Base-by-base conservation (phyloP, 2,797 vertebrate species). In the Ctenosaura bakeri region DNA sequence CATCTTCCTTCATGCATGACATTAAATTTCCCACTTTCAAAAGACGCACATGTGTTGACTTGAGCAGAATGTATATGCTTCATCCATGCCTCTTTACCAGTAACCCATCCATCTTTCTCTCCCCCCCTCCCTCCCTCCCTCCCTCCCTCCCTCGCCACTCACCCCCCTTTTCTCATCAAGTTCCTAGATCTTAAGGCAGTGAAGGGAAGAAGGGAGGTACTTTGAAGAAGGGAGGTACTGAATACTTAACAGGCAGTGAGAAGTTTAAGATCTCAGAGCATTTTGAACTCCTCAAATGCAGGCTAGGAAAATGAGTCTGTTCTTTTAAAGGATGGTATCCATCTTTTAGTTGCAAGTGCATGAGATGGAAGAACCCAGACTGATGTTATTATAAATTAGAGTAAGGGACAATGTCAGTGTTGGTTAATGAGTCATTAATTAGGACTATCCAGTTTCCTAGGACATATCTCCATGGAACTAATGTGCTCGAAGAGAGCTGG, bases 351-450 rank as follows among this genome's bases (percentile, higher is more conserved):
- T 50, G 42, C 73, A 22, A 38, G 71, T 7, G 59, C 76, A 50
- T 35, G 42, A 42, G 83, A 69, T 3, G 16, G 32, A 24, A 78
- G 35, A 76, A 71, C 81, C 59, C 2, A 79, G 91, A 90, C 91
- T 66, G 90, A 91, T 93, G 88, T 92, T 88, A 92, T n/a, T n/a
- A 92, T 94, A 94, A 94, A 90, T 92, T 85, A 92, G 94, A 92
- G 82, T 69, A 77, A 92, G 92, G 88, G 50, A 77, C 85, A 62
- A 42, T 38, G 64, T 94, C 94, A 94, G 90, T 95, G 93, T 96
- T 91, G 87, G 85, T 96, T 96, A 95, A 93, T 89, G 95, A 96
- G 92, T 93, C 56, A 69, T 97, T 97, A 95, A 96, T 97, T 96
- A 96, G 93, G 92, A 88, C 56, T 64, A 73, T 91, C 88, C 95